Base-by-base conservation (phyloP, 1,140 invertebrate genomes). In the Drosophila suzukii region DNA sequence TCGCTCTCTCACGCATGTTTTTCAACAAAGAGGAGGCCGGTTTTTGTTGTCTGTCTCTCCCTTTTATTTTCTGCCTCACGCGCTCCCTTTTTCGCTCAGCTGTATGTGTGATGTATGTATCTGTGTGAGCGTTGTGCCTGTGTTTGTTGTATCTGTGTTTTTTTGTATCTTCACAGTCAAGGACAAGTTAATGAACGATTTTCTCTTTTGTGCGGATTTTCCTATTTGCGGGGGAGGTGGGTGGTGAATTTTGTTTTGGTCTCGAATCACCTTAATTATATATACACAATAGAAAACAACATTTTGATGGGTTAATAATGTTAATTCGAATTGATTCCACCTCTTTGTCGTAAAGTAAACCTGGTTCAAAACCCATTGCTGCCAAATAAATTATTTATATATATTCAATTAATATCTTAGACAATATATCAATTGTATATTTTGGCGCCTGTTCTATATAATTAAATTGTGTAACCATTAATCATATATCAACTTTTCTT, bases 101-200 rank as follows among this genome's bases (percentile, higher is more conserved):
- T 67, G 34, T 39, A 24, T 55, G n/a, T 17, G 58, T 27, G n/a
- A 10, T 55, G 34, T 61, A 6, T 55, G 34, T 61, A 61, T 61
- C 58, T 41, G 54, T 17, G 49, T 61, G 15, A 17, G 34, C 17
- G 13, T 24, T 44, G 24, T 27, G 24, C 5, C 17, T 30, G 36
- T 44, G n/a, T 34, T 15, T 24, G 13, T 56, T 39, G 36, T 56
- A 56, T 56, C 54, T 57, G 13, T 32, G 59, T 82, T 60, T 56
- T 75, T 66, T 50, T 83, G 76, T 77, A 66, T 81, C 74, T 81
- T 82, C 65, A 86, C 74, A 85, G 82, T 85, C 82, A 85, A 85
- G 82, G 82, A 86, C 82, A 85, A 85, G 82, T 86, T 86, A 86
- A 85, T 81, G 81, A 78, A 86, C 82, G 78, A 78, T 81, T 81